phyloP scores from a whole-genome alignment of 1,140 invertebrate genomes.

The Caenorhabditis brenneri region DNA sequence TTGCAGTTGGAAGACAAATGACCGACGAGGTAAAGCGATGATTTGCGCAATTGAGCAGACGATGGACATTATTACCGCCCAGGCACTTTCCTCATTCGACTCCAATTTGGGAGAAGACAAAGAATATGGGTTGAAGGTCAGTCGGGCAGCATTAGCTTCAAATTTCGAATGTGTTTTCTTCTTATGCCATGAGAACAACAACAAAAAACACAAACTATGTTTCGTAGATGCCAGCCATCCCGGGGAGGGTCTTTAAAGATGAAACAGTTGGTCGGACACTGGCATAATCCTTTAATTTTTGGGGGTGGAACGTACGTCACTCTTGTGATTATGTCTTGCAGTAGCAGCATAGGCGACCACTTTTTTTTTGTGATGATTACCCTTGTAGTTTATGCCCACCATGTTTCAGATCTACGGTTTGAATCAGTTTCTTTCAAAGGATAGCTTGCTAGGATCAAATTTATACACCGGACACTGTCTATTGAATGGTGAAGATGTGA shows the following conservation, averaged over 20 bases:
- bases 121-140: constrained; percentile 51
- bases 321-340: neutral
- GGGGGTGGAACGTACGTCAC: neutral
- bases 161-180: too few species aligned
- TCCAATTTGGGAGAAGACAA: constrained; percentile 1
- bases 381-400: neutral
- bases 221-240: constrained; percentile 1
- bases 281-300: constrained; percentile 19
- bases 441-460: constrained; percentile 47
- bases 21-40: constrained; percentile 40
- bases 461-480: constrained; percentile 50
- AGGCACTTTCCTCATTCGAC: constrained; percentile 36
- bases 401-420: constrained; percentile 54
- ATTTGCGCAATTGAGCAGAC: constrained; percentile 35
- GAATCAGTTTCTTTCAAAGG: constrained; percentile 51
- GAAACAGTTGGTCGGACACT: neutral
- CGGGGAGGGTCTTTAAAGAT: neutral
- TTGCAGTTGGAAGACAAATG: constrained; percentile 40
- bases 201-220: neutral
- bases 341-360: neutral
- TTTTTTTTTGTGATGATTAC: neutral
- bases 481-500: constrained; percentile 53
- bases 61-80: constrained; percentile 49
- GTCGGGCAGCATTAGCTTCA: neutral
- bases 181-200: neutral